phyloP scores from a whole-genome alignment of 2,888 invertebrate genomes.

The Tetragonisca angustula region DNA sequence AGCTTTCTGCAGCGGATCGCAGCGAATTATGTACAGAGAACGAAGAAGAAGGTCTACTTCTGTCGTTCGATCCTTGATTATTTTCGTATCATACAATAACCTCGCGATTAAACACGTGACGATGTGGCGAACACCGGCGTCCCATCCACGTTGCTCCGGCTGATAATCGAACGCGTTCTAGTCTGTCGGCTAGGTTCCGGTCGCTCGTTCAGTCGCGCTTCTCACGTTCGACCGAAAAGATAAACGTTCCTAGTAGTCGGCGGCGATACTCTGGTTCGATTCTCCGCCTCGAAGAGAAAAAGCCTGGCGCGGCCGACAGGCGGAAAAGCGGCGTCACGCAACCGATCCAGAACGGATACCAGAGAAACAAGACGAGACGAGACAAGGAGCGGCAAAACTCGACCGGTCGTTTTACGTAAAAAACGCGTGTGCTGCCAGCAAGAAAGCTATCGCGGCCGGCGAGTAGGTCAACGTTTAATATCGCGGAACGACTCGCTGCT shows the following conservation, averaged over 20 bases:
- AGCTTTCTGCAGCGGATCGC: conserved; percentile 22
- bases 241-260: conserved; percentile 12
- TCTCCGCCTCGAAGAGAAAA: background rate
- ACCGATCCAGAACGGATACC: background rate
- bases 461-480: background rate
- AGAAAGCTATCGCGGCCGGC: conserved; percentile 9
- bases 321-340: background rate
- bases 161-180: conserved; percentile 1
- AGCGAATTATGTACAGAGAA: conserved; percentile 39
- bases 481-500: conserved; percentile 13
- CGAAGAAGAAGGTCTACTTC: conserved; percentile 6
- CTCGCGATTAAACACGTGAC: conserved; percentile 35
- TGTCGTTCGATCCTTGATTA: conserved; percentile 41
- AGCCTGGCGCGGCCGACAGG: background rate
- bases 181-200: background rate
- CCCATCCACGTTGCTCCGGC: conserved; percentile 14
- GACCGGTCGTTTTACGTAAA: conserved; percentile 25
- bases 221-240: conserved; percentile 7
- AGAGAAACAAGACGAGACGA: conserved; percentile 9
- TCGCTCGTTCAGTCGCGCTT: conserved; percentile 11
- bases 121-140: conserved; percentile 23
- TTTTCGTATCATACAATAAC: conserved; percentile 45
- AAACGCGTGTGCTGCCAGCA: conserved; percentile 17
- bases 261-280: background rate
- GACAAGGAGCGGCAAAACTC: background rate